Base-by-base conservation (phyloP, 2,888 invertebrate species). In the Acleris emargana region DNA sequence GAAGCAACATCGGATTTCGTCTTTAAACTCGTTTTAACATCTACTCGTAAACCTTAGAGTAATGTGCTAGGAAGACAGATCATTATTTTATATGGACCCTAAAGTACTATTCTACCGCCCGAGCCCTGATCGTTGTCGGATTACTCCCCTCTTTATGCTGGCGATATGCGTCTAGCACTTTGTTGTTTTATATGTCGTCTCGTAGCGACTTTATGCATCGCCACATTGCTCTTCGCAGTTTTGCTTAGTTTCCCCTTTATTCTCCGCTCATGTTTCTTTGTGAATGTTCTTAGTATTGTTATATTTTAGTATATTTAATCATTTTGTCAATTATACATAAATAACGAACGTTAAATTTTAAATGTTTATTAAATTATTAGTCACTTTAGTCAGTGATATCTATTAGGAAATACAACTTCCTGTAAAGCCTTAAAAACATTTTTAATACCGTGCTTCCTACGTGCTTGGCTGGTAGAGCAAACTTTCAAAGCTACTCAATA, bases 181-280 rank as follows among this genome's bases (percentile, higher is more conserved):
- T 90, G 91, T 92, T 91, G 91, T 91, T 91, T 90, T 91, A 91
- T 91, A 88, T 86, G 87, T 83, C 80, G 89, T 87, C 88, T 86
- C 86, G 83, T 71, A 86, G 87, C 85, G 84, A 87, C 89, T 89
- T 88, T 88, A 86, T 88, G 88, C 88, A 84, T 83, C 88, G 91
- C 86, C 88, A 89, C 91, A 90, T 91, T 90, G 89, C 91, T 87
- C 87, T 86, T 85, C 83, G 87, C 81, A 84, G 88, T 89, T 89
- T 88, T 86, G 89, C 87, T 89, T 83, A 86, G 86, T 86, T 86
- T 87, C 84, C 86, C 83, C 82, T 88, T 66, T 66, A 61, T 61
- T 51, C 82, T 88, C 88, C 88, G 88, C 89, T 88, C 86, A 78
- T 81, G 88, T 89, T 89, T 86, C 89, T 85, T 86, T 89, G 89